A percentile compares a stretch with the other conserved stretches of the same genome.
Conservation (phyloP, 1,140 invertebrate species). For the Brachionus koreanus region DNA sequence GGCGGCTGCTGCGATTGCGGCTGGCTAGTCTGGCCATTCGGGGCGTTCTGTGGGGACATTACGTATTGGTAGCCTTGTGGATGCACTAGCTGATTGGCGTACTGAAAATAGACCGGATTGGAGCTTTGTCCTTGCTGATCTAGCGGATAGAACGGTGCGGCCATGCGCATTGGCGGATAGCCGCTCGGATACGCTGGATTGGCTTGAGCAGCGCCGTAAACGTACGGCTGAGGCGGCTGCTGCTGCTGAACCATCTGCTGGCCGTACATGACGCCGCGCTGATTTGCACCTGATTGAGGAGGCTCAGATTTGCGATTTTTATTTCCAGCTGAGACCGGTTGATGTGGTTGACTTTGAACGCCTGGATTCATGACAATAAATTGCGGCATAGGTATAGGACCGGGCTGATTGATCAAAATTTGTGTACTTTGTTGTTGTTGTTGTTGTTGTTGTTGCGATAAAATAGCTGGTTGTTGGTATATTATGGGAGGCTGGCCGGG, state of each 20-base stretch:
- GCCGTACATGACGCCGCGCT: background rate
- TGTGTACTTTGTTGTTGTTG: conserved; percentile 6
- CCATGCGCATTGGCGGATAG: background rate
- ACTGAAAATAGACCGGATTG: background rate
- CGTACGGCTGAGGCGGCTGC: background rate
- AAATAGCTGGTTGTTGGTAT: background rate
- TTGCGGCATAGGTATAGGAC: background rate
- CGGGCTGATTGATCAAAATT: background rate
- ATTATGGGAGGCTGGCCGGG: background rate
- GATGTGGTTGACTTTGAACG: background rate
- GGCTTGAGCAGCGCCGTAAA: background rate
- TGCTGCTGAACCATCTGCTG: background rate
- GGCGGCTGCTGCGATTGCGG: background rate
- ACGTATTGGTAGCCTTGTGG: background rate
- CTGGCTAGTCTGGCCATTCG: background rate
- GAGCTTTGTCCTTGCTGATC: background rate
- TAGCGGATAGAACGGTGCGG: background rate
- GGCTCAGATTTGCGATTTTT: background rate
- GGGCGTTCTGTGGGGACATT: background rate
- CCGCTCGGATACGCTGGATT: background rate
- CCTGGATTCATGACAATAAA: background rate
- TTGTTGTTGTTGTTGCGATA: background rate
- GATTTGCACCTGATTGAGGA: background rate
- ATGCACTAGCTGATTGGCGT: background rate
- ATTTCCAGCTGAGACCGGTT: background rate